These are phyloP conservation scores for Drosophila grimshawi DNA, from an alignment of 1,140 invertebrate species.

Conservation along the genomic window DNA sequence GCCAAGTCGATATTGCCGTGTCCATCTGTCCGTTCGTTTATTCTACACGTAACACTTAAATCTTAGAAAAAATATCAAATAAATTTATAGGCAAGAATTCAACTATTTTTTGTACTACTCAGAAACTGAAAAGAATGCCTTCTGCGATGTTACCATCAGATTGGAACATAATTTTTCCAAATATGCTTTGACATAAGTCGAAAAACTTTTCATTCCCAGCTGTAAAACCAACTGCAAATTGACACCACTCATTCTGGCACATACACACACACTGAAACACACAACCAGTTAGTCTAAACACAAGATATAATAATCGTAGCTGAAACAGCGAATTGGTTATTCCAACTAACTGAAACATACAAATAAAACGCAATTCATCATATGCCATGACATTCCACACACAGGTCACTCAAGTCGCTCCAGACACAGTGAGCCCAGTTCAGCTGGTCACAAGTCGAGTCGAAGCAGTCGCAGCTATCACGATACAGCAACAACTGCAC, in stretches of 20 bases:
- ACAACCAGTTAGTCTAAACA: conserved; percentile 25
- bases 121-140: no score
- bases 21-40: no score
- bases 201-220: conserved; percentile 16
- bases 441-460: conserved; percentile 52
- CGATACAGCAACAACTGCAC: conserved; percentile 49
- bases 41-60: no score
- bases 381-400: background rate
- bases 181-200: background rate
- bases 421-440: conserved; percentile 63
- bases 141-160: no score
- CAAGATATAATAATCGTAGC: conserved; percentile 25
- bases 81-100: background rate
- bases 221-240: conserved; percentile 7
- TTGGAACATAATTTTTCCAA: no score
- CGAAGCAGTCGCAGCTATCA: conserved; percentile 63
- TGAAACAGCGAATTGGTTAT: conserved; percentile 5
- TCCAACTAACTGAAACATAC: conserved; percentile 10
- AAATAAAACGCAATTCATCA: conserved; percentile 3
- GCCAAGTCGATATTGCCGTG: no score
- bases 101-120: no score
- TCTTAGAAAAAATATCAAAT: background rate
- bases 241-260: conserved; percentile 6
- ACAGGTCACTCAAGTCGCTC: conserved; percentile 83
- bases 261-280: conserved; percentile 1